These are phyloP conservation scores for Cebidichthys violaceus DNA, from an alignment of 2,113 vertebrate genomes.

Conservation along the genomic window DNA sequence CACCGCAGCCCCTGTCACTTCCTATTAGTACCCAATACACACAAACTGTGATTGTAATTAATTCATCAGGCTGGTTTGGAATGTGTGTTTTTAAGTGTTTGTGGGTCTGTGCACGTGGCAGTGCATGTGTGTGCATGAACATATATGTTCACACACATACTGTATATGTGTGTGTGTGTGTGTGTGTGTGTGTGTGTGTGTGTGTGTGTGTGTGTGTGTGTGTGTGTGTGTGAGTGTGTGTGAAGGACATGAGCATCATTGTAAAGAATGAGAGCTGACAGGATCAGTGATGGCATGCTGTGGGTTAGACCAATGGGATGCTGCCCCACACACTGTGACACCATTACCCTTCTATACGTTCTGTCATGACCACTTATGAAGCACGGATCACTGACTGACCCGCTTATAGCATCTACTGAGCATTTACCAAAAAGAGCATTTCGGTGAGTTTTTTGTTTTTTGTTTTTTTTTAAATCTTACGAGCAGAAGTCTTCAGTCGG, in stretches of 20 bases:
- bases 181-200: conserved; percentile 4
- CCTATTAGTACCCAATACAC: conserved; percentile 70
- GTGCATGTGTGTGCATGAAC: conserved; percentile 12
- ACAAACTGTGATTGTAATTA: conserved; percentile 72
- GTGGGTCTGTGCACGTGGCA: conserved; percentile 16
- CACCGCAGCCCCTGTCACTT: conserved; percentile 80
- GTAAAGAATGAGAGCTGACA: conserved; percentile 70
- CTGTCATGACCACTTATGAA: conserved; percentile 50
- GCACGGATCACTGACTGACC: conserved; percentile 11
- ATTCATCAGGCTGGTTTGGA: conserved; percentile 65
- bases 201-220: conserved; percentile 1
- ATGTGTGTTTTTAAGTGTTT: conserved; percentile 8
- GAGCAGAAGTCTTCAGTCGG: not conserved
- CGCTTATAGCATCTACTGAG: conserved; percentile 16
- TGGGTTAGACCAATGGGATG: conserved; percentile 66
- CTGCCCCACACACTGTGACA: conserved; percentile 66
- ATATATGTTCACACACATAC: not conserved
- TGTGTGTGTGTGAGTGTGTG: conserved; percentile 22
- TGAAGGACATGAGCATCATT: conserved; percentile 31
- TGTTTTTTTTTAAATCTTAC: not conserved
- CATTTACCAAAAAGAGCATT: conserved; percentile 35
- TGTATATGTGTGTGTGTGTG: not conserved
- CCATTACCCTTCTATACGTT: conserved; percentile 56
- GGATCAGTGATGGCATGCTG: conserved; percentile 59
- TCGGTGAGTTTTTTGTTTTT: not conserved